Percentiles rank a stretch among this genome's conserved stretches.
These are phyloP conservation scores for Drosophila rufa DNA, from an alignment of 1,140 invertebrate species.

Conservation along the genomic window DNA sequence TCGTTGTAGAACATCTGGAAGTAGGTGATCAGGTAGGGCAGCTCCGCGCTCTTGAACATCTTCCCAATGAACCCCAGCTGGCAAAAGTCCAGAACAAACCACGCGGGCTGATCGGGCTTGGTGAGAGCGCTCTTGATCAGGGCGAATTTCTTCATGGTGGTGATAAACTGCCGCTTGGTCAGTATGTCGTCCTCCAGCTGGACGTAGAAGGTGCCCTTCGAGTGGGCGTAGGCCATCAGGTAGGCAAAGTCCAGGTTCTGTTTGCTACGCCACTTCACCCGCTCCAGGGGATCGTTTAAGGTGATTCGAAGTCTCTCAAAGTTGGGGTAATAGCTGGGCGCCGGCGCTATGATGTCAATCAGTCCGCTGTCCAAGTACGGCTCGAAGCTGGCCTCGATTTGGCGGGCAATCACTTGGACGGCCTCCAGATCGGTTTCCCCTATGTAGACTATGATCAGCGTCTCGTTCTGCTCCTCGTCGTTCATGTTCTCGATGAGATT, in stretches of 20 bases:
- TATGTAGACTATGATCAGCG: conserved; percentile 95
- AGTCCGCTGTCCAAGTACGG: conserved; percentile 92
- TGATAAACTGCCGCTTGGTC: conserved; percentile 94
- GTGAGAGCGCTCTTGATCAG: conserved; percentile 90
- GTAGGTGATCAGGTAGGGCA: conserved; percentile 96
- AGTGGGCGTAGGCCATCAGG: conserved; percentile 97
- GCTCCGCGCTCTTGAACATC: conserved; percentile 95
- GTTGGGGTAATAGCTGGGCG: conserved; percentile 95
- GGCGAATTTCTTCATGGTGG: conserved; percentile 95
- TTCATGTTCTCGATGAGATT: conserved; percentile 94
- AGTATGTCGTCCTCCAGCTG: conserved; percentile 98
- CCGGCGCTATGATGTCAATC: conserved; percentile 95
- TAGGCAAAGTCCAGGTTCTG: conserved; percentile 98
- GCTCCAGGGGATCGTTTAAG: conserved; percentile 94
- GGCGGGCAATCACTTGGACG: conserved; percentile 89
- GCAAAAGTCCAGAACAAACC: conserved; percentile 98
- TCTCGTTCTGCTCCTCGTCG: conserved; percentile 91
- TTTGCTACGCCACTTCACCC: conserved; percentile 97
- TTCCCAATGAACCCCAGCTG: conserved; percentile 97
- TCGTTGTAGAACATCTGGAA: conserved; percentile 95
- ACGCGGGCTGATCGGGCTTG: conserved; percentile 88
- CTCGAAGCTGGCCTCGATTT: conserved; percentile 92
- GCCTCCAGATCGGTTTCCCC: conserved; percentile 93
- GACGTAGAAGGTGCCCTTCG: conserved; percentile 92
- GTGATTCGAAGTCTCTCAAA: conserved; percentile 91